phyloP scores from a whole-genome alignment of 1,140 invertebrate species.

The Danaus plexippus region DNA sequence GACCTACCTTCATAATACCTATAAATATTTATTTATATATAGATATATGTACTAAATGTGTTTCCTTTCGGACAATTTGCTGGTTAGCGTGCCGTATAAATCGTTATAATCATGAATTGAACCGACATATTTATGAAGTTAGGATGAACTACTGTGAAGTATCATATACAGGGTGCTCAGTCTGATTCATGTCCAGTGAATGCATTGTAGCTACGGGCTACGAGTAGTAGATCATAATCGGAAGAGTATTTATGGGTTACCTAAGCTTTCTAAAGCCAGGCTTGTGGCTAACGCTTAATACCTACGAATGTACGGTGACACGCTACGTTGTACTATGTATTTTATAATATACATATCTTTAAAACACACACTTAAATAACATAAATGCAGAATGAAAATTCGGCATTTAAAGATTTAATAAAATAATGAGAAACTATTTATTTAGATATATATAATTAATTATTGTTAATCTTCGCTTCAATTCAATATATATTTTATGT shows the following conservation, averaged over 20 bases:
- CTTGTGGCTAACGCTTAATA: constrained; percentile 38
- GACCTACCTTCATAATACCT: background rate
- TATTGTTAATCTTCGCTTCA: no score
- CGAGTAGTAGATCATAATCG: constrained; percentile 70
- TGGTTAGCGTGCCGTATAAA: constrained; percentile 28
- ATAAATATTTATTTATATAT: no score
- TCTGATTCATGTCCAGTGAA: constrained; percentile 41
- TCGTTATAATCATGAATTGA: constrained; percentile 36
- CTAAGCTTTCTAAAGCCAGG: constrained; percentile 60
- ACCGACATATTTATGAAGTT: constrained; percentile 43
- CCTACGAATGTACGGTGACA: constrained; percentile 47
- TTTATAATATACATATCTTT: background rate
- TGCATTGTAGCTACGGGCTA: constrained; percentile 63
- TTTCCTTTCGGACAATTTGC: constrained; percentile 3
- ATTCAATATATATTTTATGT: no score
- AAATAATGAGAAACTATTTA: no score
- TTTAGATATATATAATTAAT: no score
- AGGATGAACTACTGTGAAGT: constrained; percentile 44
- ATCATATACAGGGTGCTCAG: constrained; percentile 36
- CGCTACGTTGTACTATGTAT: constrained; percentile 32
- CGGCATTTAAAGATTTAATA: no score
- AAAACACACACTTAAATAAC: no score
- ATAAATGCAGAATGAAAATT: no score
- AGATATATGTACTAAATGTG: no score
- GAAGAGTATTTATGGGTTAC: constrained; percentile 65